A percentile compares a stretch with the other conserved stretches of the same genome.
Conservation (phyloP, 1,140 invertebrate species). For the Mercenaria mercenaria region DNA sequence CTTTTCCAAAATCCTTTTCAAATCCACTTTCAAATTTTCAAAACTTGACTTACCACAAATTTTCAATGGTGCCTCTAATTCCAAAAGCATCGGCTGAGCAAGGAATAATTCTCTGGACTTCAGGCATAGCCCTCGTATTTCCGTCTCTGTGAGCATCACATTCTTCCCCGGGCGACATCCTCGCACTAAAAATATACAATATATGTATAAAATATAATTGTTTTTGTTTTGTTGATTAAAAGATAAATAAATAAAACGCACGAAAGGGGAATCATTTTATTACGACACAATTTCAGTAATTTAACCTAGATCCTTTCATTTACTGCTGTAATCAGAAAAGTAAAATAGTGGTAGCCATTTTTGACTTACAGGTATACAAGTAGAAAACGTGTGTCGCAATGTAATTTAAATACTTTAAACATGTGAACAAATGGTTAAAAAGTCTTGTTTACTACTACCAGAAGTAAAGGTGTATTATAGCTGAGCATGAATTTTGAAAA, state of each 20-base stretch:
- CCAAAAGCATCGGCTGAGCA: slow-evolving; percentile 99
- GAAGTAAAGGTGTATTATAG: no score
- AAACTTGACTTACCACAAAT: slow-evolving; percentile 97
- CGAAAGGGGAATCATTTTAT: background rate
- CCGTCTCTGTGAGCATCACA: slow-evolving; percentile 87
- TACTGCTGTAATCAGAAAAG: no score
- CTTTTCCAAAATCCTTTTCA: no score
- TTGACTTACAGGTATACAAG: no score
- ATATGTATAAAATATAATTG: background rate
- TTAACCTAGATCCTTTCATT: no score
- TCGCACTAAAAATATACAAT: slow-evolving; percentile 83
- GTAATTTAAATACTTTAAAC: no score
- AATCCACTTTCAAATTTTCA: no score
- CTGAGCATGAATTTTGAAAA: no score
- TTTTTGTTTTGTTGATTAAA: background rate
- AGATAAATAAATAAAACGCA: background rate
- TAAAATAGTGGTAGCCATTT: no score
- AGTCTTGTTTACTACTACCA: no score
- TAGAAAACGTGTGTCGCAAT: no score
- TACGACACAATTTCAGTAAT: background rate
- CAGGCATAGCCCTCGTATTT: slow-evolving; percentile 87
- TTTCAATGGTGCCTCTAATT: slow-evolving; percentile 99
- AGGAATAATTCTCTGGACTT: slow-evolving; percentile 98
- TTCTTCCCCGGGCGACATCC: slow-evolving; percentile 88
- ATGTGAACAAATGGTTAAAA: no score